Base-by-base conservation (phyloP, 2,797 vertebrate genomes). In the Myoxocephalus aenaeus region DNA sequence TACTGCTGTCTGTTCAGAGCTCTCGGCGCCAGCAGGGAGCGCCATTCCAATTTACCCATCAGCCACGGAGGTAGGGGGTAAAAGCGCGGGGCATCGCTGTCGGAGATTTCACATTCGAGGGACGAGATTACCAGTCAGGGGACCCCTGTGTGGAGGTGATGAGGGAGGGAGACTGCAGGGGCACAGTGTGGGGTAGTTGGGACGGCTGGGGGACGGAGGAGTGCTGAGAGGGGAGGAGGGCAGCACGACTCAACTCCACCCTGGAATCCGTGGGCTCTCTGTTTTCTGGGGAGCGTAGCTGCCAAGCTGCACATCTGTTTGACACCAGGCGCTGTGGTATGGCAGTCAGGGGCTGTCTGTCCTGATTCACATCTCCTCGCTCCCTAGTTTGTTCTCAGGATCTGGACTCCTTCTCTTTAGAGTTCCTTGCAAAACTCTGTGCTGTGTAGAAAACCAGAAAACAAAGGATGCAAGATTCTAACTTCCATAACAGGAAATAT, bases 11-110 rank as follows among this genome's bases (percentile, higher is more conserved):
- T 92, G 89, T 90, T 92, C 85, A 20, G 90, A 92, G 85, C 91
- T 92, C 92, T 93, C 89, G 20, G 91, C 86, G 70, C 91, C 93
- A 94, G 93, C 94, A 94, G 94, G 94, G 93, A 88, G 93, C 92
- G 90, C 92, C 92, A 91, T 94, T 94, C 91, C 92, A 94, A 94
- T 94, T 95, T 94, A 93, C 86, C 94, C 92, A 93, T 94, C 92
- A 94, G 90, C 92, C 89, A 34, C 69, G 27, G 84, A 89, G 91
- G 93, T 38, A 67, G 93, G 92, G 91, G 94, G 92, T 92, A 92
- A 91, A 89, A 85, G 88, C 86, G 76, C 88, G 81, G 93, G 89
- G 90, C 89, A 90, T 87, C 90, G 70, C 93, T 91, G 92, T 90
- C 80, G 87, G 92, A 94, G 93, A 92, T 91, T 92, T 94, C 91